These are phyloP conservation scores for Vanessa atalanta DNA, from an alignment of 1,140 invertebrate species.

Conservation along the genomic window DNA sequence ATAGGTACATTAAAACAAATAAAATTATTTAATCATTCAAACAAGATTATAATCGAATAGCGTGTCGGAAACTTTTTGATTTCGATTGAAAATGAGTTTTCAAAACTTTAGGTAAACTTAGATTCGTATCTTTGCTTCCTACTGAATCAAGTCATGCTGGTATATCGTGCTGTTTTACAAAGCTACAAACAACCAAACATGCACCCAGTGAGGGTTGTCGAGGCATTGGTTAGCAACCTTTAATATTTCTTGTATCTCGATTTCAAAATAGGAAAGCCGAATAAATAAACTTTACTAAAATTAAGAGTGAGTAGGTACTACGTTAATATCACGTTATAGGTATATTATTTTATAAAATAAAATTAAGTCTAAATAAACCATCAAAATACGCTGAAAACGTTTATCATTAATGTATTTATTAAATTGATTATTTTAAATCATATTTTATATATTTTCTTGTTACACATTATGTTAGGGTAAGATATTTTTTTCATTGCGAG, in stretches of 20 bases:
- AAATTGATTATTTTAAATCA: too few species aligned
- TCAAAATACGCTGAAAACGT: too few species aligned
- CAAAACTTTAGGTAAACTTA: constrained; percentile 27
- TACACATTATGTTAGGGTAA: too few species aligned
- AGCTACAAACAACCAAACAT: constrained; percentile 59
- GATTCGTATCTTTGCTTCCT: constrained; percentile 25
- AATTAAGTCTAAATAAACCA: too few species aligned
- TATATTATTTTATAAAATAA: too few species aligned
- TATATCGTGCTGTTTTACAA: constrained; percentile 38
- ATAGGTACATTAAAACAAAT: too few species aligned
- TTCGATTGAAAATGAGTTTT: constrained; percentile 23
- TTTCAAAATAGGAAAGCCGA: too few species aligned
- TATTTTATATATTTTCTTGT: too few species aligned
- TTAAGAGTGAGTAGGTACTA: background rate
- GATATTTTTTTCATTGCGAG: too few species aligned
- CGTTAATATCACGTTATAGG: too few species aligned
- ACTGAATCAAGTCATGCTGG: constrained; percentile 25
- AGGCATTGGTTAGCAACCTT: constrained; percentile 43
- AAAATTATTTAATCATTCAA: too few species aligned
- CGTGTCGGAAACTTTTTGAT: constrained; percentile 10
- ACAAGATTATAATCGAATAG: background rate
- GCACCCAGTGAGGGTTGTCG: constrained; percentile 16
- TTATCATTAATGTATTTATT: too few species aligned
- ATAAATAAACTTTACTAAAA: background rate
- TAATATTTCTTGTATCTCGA: background rate